Percentiles rank a stretch among this genome's conserved stretches.
Conservation (phyloP, 2,113 vertebrate genomes). For the Catharus minimus region DNA sequence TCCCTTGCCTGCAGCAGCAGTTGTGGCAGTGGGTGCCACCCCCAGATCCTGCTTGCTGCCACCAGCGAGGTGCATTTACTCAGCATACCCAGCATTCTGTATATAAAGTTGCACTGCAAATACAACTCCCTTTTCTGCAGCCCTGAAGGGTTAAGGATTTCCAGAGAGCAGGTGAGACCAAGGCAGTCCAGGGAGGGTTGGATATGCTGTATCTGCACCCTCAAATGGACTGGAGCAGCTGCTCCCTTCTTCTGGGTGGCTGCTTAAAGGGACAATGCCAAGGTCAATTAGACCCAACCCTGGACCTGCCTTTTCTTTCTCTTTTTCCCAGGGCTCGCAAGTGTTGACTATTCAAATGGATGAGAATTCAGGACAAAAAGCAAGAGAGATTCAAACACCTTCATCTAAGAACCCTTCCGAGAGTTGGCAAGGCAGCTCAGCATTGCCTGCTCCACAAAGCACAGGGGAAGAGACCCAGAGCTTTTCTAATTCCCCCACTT, state of each 20-base stretch:
- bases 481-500: neutral
- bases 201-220: neutral
- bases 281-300: neutral
- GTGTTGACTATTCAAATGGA: neutral
- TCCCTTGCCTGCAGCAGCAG: neutral
- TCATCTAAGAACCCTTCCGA: neutral
- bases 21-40: neutral
- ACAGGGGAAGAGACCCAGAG: neutral
- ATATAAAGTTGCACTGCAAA: neutral
- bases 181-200: neutral
- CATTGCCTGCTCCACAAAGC: neutral
- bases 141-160: neutral
- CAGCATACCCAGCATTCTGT: neutral
- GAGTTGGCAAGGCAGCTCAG: neutral
- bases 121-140: neutral
- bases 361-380: neutral
- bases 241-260: neutral
- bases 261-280: conserved; percentile 16
- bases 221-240: conserved; percentile 19
- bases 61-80: accelerated
- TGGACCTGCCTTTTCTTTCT: neutral
- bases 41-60: neutral
- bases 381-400: neutral
- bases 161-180: neutral
- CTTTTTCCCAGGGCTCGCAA: neutral